Base-by-base conservation (phyloP, 2,888 invertebrate genomes). In the Pogonocherus hispidulus region DNA sequence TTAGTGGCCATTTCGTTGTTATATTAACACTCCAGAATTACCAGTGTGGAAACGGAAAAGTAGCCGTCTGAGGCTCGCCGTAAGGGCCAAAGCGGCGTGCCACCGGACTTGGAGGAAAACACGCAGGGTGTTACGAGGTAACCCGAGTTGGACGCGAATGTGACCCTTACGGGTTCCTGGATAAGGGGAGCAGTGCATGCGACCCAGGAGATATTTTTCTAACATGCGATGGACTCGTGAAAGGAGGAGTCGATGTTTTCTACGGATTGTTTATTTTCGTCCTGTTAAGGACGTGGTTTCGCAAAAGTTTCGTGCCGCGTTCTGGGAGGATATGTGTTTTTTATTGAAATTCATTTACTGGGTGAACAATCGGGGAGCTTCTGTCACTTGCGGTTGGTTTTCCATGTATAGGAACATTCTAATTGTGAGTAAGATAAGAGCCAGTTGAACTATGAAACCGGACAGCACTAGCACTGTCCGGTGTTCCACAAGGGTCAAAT, bases 1-100 rank as follows among this genome's bases (percentile, higher is more conserved):
- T 85, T 85, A 85, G 85, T 85, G 84, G 85, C 85, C 85, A 85
- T 85, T 86, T 85, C 84, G 79, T 75, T 77, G 80, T 79, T 78
- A 79, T 78, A 80, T 80, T 80, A 81, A 80, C 80, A 81, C 79
- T 81, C 74, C 73, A 73, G 77, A 80, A 80, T 80, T 80, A 79
- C 78, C 75, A 65, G 71, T 67, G 67, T 56, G 64, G 63, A 73
- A 72, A 71, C 70, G 56, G 67, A 70, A 75, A 74, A 73, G 73
- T 65, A 66, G 56, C 63, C 74, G 52, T 71, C 62, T 47, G 67
- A 22, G n/a, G 46, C 14, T 6, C n/a, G 51, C 22, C 35, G 32
- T 77, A 79, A 69, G 69, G 79, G 66, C 67, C 73, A 72, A 20
- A 72, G 75, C 80, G 41, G 41, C 41, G 14, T 3, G 16, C 70